Evolutionary conservation across 2,113 vertebrate species (phyloP), one percentile per base, ranked within the genome.

Genomic region (Ploceus nigricollis): DNA sequence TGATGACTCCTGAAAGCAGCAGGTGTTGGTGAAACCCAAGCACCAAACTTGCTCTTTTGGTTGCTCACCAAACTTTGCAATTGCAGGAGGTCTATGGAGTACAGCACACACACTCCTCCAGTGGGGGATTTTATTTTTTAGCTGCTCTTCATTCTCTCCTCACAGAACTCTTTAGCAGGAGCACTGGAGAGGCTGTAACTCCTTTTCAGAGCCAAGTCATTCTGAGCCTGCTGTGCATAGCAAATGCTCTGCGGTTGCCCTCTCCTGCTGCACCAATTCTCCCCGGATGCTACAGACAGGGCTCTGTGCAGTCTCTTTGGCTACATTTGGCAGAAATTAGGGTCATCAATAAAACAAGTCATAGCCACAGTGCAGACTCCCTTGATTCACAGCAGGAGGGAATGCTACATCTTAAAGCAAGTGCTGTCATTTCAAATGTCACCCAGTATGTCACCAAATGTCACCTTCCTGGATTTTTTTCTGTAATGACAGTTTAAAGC

Each of bases 401-500:
- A 96, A 85, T 75, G 85, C 68, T 83, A 60, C 68, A 80, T 85
- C 90, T 96, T 87, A 92, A 94, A 92, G 79, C 40, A 81, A 96
- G 56, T 11, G 79, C 92, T 92, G 90, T 94, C 88, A 88, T 83
- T 96, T 94, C 94, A 96, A 94, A 96, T 97, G 94, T 94, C 95
- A 97, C 82, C 85, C 85, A 50, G 95, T 95, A 96, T 95, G 94
- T 95, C 93, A 94, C 94, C 94, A 95, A 96, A 96, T 94, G 95
- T 96, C 92, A 96, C 93, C 90, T 93, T 94, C 85, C 71, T 47
- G 78, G 93, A 63, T 95, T 88, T 90, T 91, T 94, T 84, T 15
- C 88, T 90, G 79, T 86, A 96, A 91, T 92, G 94, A 94, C 87
- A 96, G 79, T 95, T 90, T 96, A 88, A 96, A 95, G 90, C 87